phyloP scores from a whole-genome alignment of 2,888 invertebrate genomes.

The Callyntrura sp. region DNA sequence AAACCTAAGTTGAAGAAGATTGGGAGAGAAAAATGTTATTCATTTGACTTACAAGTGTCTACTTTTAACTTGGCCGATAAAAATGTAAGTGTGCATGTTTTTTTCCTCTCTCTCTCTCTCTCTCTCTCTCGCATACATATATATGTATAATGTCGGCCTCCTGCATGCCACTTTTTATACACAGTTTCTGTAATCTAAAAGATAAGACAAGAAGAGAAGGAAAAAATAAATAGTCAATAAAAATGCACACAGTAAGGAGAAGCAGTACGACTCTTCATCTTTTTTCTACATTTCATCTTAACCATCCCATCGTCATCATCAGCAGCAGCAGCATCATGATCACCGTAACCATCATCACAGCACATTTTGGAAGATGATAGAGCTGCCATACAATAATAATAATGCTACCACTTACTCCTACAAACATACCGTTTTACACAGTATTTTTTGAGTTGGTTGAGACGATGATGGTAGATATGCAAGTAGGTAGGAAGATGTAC shows the following conservation, averaged over 20 bases:
- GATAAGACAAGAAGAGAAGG: slow-evolving; percentile 61
- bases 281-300: slow-evolving; percentile 42
- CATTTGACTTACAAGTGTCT: background rate
- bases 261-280: slow-evolving; percentile 25
- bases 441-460: background rate
- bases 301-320: slow-evolving; percentile 36
- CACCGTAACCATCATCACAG: background rate
- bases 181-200: background rate
- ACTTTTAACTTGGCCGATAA: slow-evolving; percentile 3
- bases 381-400: background rate
- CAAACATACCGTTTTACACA: background rate
- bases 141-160: background rate
- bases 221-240: slow-evolving; percentile 62
- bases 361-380: slow-evolving; percentile 24
- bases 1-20: background rate
- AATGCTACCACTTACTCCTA: background rate
- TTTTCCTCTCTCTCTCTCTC: background rate
- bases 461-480: too few relatives aligned
- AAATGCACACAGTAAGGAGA: slow-evolving; percentile 60
- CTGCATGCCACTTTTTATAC: background rate
- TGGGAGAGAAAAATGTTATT: background rate
- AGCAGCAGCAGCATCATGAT: too few relatives aligned
- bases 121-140: background rate
- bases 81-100: background rate
- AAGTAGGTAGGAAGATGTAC: background rate